Conservation (phyloP, 2,113 vertebrate species). For the rabbit (Oryctolagus cuniculus) region mOryCun1.1 NC_091439.1:89761501-89762000, state of each 20-base stretch:
- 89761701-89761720: background rate
- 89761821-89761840: conserved; percentile 54
- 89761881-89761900: background rate
- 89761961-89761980: conserved; percentile 51
- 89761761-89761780: conserved; percentile 4
- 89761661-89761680: background rate
- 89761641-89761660: background rate
- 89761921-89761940: conserved; percentile 26
- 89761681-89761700: background rate
- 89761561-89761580: background rate
- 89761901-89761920: conserved; percentile 51
- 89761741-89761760: conserved; percentile 23
- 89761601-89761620: background rate
- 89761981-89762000: conserved; percentile 57
- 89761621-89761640: background rate
- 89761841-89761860: conserved; percentile 60
- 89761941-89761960: conserved; percentile 25
- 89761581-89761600: background rate
- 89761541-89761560: background rate
- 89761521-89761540: conserved; percentile 31
- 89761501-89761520: background rate
- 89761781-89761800: conserved; percentile 51
- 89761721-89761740: background rate
- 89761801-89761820: conserved; percentile 21
- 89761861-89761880: conserved; percentile 52